Evolutionary conservation across 2,797 vertebrate species (phyloP).

Genomic region (Alauda arvensis): DNA sequence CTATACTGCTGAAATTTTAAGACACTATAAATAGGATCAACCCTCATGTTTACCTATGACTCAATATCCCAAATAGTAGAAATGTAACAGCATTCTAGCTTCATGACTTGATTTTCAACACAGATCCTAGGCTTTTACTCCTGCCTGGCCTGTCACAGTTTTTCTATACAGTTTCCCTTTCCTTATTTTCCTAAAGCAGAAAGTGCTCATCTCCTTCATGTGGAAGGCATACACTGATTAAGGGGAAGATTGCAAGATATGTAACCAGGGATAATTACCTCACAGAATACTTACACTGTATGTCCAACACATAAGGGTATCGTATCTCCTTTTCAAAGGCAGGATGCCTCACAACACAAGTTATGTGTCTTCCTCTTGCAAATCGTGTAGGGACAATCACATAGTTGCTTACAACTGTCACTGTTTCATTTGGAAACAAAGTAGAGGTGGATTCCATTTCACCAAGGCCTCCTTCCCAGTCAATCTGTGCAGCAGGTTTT

Average conservation of each 20-base stretch:
- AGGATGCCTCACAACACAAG: constrained; percentile 90
- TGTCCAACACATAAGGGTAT: constrained; percentile 81
- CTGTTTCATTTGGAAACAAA: constrained; percentile 84
- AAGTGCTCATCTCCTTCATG: background rate
- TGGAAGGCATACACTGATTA: background rate
- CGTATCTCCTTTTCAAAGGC: constrained; percentile 86
- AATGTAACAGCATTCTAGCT: background rate
- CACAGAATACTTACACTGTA: constrained; percentile 87
- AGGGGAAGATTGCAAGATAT: background rate
- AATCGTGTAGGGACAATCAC: constrained; percentile 84
- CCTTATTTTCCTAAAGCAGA: background rate
- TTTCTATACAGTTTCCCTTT: background rate
- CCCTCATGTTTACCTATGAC: background rate
- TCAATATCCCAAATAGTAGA: background rate
- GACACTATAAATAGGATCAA: background rate
- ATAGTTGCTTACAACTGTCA: constrained; percentile 82
- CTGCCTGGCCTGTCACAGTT: background rate
- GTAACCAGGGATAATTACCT: background rate
- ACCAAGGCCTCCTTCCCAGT: constrained; percentile 89
- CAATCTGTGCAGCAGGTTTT: constrained; percentile 85
- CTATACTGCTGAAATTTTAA: background rate
- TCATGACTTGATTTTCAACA: background rate
- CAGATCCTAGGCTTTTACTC: background rate
- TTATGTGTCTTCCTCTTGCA: constrained; percentile 85
- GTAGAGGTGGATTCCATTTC: constrained; percentile 75